A percentile compares a stretch with the other conserved stretches of the same genome.
Conservation (phyloP, 2,888 invertebrate genomes). For the Capitulum mitella region DNA sequence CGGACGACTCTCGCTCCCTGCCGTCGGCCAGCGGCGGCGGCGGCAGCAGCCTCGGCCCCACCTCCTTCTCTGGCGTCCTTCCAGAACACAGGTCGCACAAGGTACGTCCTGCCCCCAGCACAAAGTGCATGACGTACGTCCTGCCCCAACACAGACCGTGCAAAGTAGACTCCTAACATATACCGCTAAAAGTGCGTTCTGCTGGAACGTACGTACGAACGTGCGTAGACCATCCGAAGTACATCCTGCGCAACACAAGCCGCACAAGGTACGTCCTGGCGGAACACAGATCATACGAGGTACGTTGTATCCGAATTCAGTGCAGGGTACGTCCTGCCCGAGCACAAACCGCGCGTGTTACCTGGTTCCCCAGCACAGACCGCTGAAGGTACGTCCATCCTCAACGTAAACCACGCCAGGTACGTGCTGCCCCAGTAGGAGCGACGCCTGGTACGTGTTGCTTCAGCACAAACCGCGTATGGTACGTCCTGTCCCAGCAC, state of each 20-base stretch:
- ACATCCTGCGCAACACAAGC: not conserved
- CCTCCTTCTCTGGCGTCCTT: conserved; percentile 34
- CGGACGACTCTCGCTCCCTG: conserved; percentile 70
- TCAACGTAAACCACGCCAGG: too few species aligned
- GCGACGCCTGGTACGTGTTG: too few species aligned
- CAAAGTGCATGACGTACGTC: not conserved
- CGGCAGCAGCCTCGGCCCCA: conserved; percentile 38
- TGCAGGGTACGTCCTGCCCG: too few species aligned
- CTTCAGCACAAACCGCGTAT: too few species aligned
- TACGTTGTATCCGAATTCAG: not conserved
- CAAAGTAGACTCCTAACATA: too few species aligned
- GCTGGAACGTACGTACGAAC: too few species aligned
- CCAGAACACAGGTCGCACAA: not conserved
- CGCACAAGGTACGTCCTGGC: not conserved
- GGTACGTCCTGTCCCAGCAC: too few species aligned
- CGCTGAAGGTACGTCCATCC: too few species aligned
- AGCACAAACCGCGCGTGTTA: not conserved
- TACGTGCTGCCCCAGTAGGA: too few species aligned
- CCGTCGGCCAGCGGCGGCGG: conserved; percentile 60
- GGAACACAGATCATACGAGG: not conserved
- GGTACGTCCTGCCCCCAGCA: not conserved
- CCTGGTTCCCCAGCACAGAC: not conserved
- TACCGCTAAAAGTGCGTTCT: too few species aligned
- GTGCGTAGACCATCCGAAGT: too few species aligned
- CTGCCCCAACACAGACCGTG: not conserved